Evolutionary conservation across 2,888 invertebrate genomes (phyloP).

Genomic region (Tetheella fluctuosa): DNA sequence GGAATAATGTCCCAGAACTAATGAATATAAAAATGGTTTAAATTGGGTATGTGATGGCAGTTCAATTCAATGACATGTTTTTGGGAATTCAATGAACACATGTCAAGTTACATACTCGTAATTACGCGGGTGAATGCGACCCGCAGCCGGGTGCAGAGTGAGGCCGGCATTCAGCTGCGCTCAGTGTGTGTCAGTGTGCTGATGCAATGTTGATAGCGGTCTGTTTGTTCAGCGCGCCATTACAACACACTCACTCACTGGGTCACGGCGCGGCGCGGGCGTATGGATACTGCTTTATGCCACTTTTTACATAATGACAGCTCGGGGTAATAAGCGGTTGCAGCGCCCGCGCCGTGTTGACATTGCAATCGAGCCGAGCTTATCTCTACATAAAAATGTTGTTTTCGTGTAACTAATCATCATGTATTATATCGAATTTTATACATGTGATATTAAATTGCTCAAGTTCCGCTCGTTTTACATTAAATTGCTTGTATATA

Average conservation of each 20-base stretch:
- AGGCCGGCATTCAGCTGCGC: slow-evolving; percentile 5
- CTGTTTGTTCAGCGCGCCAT: slow-evolving; percentile 30
- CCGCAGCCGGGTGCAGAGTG: neutral
- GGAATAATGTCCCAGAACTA: too few relatives aligned
- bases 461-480: too few relatives aligned
- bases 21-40: too few relatives aligned
- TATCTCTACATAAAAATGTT: slow-evolving; percentile 1
- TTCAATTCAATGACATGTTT: too few relatives aligned
- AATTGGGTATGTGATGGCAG: too few relatives aligned
- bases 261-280: neutral
- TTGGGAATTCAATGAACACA: neutral
- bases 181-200: slow-evolving; percentile 36
- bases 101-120: too few relatives aligned
- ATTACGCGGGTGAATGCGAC: too few relatives aligned
- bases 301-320: too few relatives aligned
- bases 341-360: neutral
- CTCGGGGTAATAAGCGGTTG: slow-evolving; percentile 4
- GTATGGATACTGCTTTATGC: neutral
- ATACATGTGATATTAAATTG: too few relatives aligned
- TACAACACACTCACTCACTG: too few relatives aligned
- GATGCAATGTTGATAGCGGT: slow-evolving; percentile 42
- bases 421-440: neutral
- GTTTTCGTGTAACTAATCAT: neutral
- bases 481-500: too few relatives aligned
- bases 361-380: slow-evolving; percentile 1